Conservation (phyloP, 1,140 invertebrate species). For the Leptopilina boulardi region DNA sequence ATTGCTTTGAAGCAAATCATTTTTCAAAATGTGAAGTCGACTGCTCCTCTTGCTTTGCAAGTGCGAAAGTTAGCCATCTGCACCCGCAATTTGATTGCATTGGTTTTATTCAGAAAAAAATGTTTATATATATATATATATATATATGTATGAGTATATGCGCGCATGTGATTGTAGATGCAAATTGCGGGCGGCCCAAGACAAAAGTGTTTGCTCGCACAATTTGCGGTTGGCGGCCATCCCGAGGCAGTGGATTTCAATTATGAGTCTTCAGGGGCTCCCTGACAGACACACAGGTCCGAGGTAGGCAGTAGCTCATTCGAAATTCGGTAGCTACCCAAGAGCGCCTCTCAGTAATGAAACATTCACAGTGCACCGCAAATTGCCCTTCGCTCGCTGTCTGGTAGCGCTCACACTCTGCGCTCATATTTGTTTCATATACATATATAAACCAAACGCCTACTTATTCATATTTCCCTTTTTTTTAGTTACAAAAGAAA, state of each 20-base stretch:
- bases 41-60: background rate
- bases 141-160: conserved; percentile 32
- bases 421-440: conserved; percentile 48
- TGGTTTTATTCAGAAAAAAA: conserved; percentile 28
- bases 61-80: conserved; percentile 18
- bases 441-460: conserved; percentile 58
- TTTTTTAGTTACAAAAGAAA: background rate
- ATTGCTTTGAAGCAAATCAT: background rate
- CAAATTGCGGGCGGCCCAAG: conserved; percentile 68
- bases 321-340: conserved; percentile 75
- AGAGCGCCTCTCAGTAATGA: conserved; percentile 72
- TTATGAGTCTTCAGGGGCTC: conserved; percentile 67
- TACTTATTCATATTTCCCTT: conserved; percentile 57
- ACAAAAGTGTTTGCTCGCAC: conserved; percentile 74
- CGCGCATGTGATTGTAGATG: conserved; percentile 57
- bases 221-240: conserved; percentile 71
- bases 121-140: too few species aligned
- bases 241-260: conserved; percentile 73
- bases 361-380: conserved; percentile 75
- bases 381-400: conserved; percentile 67
- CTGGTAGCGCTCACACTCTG: conserved; percentile 32
- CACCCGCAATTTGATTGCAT: conserved; percentile 13
- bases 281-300: conserved; percentile 59
- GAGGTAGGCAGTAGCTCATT: conserved; percentile 70
- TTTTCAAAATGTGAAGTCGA: conserved; percentile 20